Evolutionary conservation across 2,797 vertebrate species (phyloP), one percentile per base, ranked within the genome.

Genomic region (Gymnopithys bicolor): DNA sequence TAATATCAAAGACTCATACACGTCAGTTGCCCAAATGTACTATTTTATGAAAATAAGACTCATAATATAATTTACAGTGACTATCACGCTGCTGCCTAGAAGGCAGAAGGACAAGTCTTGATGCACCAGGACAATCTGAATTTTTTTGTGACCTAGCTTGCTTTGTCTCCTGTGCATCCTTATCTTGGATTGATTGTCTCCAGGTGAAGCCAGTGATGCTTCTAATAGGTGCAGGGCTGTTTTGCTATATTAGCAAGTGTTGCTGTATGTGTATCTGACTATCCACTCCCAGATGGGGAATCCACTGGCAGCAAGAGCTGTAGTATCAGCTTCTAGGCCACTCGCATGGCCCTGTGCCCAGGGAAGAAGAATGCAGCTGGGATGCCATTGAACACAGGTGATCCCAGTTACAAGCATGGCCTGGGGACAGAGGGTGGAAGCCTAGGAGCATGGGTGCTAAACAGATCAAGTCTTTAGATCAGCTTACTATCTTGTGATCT

Each of bases 401-500:
- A 94, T 84, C 35, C 21, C 33, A 23, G 80, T 82, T 84, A 93
- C 91, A 97, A 93, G 59, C 53, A 84, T 95, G 87, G 80, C 91
- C 95, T 84, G 89, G 10, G 95, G 93, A 93, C 87, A 92, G 87
- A 77, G 83, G 94, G 56, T 18, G 21, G 87, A 91, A 95, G 45
- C 71, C 14, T n/a, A 68, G 35, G 83, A 84, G 91, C 75, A 87
- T 19, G 74, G 48, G 63, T 84, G 76, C 93, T 85, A 91, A 91
- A 86, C 46, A 82, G 77, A 95, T 37, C 85, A 86, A 74, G 52
- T 21, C 91, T 88, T 94, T 81, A 90, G 85, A 91, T 46, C 71
- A 90, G 70, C 56, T 79, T 58, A 35, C 67, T 91, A 91, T 96
- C 93, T 93, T 76, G 67, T 82, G 88, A 95, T 85, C 94, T 93